phyloP scores from a whole-genome alignment of 2,888 invertebrate species.

The Zelleria hepariella region DNA sequence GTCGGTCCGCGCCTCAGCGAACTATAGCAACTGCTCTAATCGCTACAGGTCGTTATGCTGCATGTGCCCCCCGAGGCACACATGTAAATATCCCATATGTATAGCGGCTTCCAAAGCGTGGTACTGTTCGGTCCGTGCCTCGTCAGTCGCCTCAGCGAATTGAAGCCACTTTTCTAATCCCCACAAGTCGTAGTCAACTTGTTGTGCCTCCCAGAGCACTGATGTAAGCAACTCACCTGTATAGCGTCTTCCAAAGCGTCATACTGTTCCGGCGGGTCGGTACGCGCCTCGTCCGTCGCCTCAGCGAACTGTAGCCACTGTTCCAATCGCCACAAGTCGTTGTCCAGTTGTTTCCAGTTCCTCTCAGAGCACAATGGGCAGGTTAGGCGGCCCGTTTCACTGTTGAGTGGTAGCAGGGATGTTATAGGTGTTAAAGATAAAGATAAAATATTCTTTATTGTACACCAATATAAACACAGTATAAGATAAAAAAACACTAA shows the following conservation, averaged over 20 bases:
- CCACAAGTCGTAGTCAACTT: constrained; percentile 92
- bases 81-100: no score
- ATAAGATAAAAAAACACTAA: no score
- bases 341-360: constrained; percentile 91
- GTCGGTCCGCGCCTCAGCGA: constrained; percentile 74
- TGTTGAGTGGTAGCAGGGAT: constrained; percentile 26
- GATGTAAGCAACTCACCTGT: constrained; percentile 70
- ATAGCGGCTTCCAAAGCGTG: no score
- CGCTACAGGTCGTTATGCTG: no score
- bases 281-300: constrained; percentile 80
- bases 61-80: no score
- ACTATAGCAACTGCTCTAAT: no score
- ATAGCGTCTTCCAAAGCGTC: constrained; percentile 89
- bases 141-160: constrained; percentile 86
- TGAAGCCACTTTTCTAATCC: constrained; percentile 92
- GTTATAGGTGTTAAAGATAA: no score
- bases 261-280: constrained; percentile 80
- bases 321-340: constrained; percentile 91
- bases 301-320: constrained; percentile 93
- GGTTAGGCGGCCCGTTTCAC: constrained; percentile 83
- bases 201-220: no score
- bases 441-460: no score
- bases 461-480: no score
- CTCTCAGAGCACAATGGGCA: constrained; percentile 89
- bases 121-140: no score